phyloP scores from a whole-genome alignment of 2,113 vertebrate genomes.

The Cynopterus brachyotis region DNA sequence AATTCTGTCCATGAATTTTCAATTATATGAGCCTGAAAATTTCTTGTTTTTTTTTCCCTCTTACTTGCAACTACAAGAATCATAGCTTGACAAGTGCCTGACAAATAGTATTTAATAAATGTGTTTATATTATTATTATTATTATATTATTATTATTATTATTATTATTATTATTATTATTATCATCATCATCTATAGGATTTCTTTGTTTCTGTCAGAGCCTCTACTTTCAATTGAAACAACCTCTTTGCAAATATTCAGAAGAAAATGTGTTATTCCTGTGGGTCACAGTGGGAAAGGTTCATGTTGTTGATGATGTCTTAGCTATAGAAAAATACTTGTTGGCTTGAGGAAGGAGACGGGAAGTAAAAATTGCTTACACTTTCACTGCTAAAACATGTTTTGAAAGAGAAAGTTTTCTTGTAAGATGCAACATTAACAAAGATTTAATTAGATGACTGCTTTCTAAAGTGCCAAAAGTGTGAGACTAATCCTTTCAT shows the following conservation, averaged over 20 bases:
- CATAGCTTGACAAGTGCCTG: background rate
- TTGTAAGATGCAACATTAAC: background rate
- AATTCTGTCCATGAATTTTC: background rate
- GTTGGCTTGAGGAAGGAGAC: background rate
- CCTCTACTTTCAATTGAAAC: background rate
- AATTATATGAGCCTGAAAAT: background rate
- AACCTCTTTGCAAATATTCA: background rate
- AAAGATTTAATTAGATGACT: slow-evolving; percentile 12
- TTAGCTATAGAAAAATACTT: background rate
- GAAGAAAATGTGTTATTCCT: background rate
- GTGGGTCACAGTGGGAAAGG: background rate
- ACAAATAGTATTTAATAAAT: background rate
- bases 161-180: background rate
- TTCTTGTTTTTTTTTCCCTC: background rate
- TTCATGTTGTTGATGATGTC: background rate
- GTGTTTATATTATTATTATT: background rate
- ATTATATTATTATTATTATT: background rate
- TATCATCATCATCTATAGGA: background rate
- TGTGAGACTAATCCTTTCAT: background rate
- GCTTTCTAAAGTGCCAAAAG: slow-evolving; percentile 13
- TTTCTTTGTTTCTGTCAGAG: background rate
- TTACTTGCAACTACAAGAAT: background rate
- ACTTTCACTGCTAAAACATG: background rate
- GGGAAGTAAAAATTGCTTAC: background rate
- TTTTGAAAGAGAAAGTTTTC: background rate